These are phyloP conservation scores for Etheostoma spectabile DNA, from an alignment of 2,113 vertebrate genomes.

Conservation along the genomic window DNA sequence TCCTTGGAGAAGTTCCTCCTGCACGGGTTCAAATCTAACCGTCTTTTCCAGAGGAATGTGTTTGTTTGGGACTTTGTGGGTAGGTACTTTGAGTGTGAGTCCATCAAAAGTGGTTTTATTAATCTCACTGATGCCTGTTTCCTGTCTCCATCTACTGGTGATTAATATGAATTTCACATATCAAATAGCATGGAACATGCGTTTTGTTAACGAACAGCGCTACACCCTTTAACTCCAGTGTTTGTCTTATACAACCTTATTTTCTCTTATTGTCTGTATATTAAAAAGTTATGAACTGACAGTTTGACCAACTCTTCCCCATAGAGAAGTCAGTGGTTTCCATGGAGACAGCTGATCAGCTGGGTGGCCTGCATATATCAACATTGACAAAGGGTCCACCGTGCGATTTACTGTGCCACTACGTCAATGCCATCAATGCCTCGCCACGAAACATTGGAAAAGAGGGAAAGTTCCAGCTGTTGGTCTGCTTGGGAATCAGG, in stretches of 20 bases:
- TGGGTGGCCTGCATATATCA: slow-evolving; percentile 87
- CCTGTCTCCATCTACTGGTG: slow-evolving; percentile 57
- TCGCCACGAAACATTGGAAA: slow-evolving; percentile 95
- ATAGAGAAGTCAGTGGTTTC: slow-evolving; percentile 91
- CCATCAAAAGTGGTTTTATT: not conserved
- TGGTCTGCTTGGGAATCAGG: slow-evolving; percentile 96
- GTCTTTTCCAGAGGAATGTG: slow-evolving; percentile 96
- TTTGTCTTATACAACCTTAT: not conserved
- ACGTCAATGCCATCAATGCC: slow-evolving; percentile 91
- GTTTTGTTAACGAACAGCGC: not conserved
- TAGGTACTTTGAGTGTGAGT: slow-evolving; percentile 73
- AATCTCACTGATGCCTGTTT: not conserved
- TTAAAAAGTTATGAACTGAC: slow-evolving; percentile 1
- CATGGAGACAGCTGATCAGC: slow-evolving; percentile 92
- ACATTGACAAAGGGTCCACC: slow-evolving; percentile 85
- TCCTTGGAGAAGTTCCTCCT: slow-evolving; percentile 96
- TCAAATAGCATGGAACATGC: not conserved
- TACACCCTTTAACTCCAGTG: not conserved
- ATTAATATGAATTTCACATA: not conserved
- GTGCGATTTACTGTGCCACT: slow-evolving; percentile 91
- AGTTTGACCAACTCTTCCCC: not conserved
- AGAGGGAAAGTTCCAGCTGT: slow-evolving; percentile 97
- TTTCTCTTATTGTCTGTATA: not conserved
- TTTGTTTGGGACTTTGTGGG: slow-evolving; percentile 99
- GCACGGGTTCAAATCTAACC: slow-evolving; percentile 91